phyloP scores from a whole-genome alignment of 2,113 vertebrate genomes.

The Pardalotus punctatus region DNA sequence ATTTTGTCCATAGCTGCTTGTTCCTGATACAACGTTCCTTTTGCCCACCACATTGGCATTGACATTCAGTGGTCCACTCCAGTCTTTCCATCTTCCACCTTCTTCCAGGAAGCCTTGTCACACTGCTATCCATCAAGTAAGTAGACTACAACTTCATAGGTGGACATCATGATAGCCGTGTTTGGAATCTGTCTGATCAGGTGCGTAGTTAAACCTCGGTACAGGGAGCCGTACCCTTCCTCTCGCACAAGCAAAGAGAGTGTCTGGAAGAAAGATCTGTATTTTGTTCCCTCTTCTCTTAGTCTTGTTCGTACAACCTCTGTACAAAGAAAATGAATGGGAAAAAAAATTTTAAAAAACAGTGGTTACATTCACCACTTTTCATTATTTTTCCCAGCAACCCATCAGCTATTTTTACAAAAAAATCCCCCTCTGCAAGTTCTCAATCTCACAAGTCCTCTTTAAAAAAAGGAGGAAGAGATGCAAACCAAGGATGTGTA shows the following conservation, averaged over 20 bases:
- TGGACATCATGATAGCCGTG: conserved; percentile 98
- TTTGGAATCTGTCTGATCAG: conserved; percentile 97
- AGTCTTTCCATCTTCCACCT: conserved; percentile 77
- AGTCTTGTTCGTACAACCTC: conserved; percentile 97
- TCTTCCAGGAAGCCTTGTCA: not conserved
- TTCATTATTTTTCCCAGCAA: not conserved
- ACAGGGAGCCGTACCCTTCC: conserved; percentile 93
- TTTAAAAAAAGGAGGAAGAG: not conserved
- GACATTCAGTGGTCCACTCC: conserved; percentile 72
- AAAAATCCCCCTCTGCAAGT: not conserved
- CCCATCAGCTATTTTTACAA: not conserved
- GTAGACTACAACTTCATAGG: conserved; percentile 97
- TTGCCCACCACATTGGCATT: conserved; percentile 37
- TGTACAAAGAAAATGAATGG: conserved; percentile 62
- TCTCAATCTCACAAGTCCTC: not conserved
- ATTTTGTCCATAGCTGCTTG: conserved; percentile 47
- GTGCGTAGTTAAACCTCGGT: conserved; percentile 94
- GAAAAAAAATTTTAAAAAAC: not conserved
- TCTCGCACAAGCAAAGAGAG: conserved; percentile 86
- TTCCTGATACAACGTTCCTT: conserved; percentile 45
- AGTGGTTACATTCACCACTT: not conserved
- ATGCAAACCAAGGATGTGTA: not conserved
- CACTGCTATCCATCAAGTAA: conserved; percentile 86
- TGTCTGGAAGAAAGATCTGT: conserved; percentile 95
- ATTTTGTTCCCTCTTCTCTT: conserved; percentile 97